Evolutionary conservation across 2,888 invertebrate species (phyloP).

Genomic region (Xanthia icteritia): DNA sequence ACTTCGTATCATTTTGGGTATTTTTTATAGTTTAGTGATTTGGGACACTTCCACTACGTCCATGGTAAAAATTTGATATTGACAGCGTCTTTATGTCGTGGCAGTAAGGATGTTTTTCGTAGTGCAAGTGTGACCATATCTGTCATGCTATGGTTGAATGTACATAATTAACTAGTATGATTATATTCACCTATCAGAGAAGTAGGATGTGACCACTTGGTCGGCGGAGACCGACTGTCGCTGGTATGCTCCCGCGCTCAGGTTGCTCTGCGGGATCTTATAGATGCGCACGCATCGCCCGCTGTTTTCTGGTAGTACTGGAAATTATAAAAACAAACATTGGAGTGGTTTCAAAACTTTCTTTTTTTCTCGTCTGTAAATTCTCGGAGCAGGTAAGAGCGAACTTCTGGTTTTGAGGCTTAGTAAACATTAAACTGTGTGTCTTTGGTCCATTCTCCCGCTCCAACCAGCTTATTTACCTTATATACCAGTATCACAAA

Average conservation of each 20-base stretch:
- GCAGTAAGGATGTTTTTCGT: background rate
- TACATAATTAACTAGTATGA: too few relatives aligned
- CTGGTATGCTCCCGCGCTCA: constrained; percentile 87
- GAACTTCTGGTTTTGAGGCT: background rate
- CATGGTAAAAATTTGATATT: too few relatives aligned
- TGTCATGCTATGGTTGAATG: background rate
- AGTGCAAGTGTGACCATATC: background rate
- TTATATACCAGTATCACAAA: background rate
- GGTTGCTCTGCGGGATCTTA: constrained; percentile 87
- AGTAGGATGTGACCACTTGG: constrained; percentile 86
- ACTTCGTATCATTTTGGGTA: background rate
- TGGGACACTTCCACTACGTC: too few relatives aligned
- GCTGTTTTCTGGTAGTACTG: constrained; percentile 87
- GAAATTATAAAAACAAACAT: constrained; percentile 18
- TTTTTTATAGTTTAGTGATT: background rate
- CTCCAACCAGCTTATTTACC: background rate
- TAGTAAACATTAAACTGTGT: background rate
- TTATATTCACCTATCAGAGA: constrained; percentile 81
- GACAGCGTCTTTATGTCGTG: background rate
- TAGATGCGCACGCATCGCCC: constrained; percentile 87
- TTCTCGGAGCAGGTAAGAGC: background rate
- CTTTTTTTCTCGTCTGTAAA: background rate
- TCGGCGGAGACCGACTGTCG: constrained; percentile 87
- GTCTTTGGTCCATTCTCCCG: background rate
- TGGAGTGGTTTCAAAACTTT: fast-evolving